Evolutionary conservation across 2,797 vertebrate genomes (phyloP).

Genomic region (Phrynocephalus vlangalii): DNA sequence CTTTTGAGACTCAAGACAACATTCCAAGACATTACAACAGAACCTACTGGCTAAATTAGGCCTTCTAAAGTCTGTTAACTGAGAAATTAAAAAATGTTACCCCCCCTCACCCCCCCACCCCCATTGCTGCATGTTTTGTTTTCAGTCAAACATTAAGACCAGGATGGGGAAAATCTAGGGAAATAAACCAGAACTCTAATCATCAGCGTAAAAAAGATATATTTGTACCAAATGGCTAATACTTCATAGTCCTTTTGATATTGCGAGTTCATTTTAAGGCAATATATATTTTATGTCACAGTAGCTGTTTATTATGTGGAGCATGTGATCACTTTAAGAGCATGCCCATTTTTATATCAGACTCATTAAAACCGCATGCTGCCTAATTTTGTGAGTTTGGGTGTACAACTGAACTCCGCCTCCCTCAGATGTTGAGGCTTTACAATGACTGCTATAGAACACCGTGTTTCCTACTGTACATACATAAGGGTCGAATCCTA

Average conservation of each 20-base stretch:
- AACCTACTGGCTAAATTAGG: constrained; percentile 77
- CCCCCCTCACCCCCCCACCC: neutral
- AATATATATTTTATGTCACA: constrained; percentile 73
- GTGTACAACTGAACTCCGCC: constrained; percentile 40
- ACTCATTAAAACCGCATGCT: constrained; percentile 54
- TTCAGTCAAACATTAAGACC: constrained; percentile 74
- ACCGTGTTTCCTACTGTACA: neutral
- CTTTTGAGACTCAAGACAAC: constrained; percentile 87
- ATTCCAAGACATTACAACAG: constrained; percentile 85
- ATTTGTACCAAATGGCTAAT: constrained; percentile 76
- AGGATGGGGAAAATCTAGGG: constrained; percentile 73
- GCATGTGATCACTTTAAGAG: constrained; percentile 70
- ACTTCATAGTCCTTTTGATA: constrained; percentile 77
- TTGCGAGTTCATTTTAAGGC: constrained; percentile 73
- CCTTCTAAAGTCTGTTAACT: constrained; percentile 75
- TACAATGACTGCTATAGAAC: constrained; percentile 42
- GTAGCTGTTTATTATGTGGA: constrained; percentile 69
- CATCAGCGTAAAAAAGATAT: constrained; percentile 74
- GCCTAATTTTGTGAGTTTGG: constrained; percentile 36
- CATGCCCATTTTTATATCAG: constrained; percentile 57
- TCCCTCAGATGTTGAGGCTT: constrained; percentile 44
- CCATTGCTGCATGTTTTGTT: constrained; percentile 65
- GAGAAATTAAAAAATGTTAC: constrained; percentile 67
- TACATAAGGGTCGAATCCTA: too few relatives aligned
- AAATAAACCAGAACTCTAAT: constrained; percentile 79